phyloP scores from a whole-genome alignment of 2,888 invertebrate species.

The Lepidonotus clava region DNA sequence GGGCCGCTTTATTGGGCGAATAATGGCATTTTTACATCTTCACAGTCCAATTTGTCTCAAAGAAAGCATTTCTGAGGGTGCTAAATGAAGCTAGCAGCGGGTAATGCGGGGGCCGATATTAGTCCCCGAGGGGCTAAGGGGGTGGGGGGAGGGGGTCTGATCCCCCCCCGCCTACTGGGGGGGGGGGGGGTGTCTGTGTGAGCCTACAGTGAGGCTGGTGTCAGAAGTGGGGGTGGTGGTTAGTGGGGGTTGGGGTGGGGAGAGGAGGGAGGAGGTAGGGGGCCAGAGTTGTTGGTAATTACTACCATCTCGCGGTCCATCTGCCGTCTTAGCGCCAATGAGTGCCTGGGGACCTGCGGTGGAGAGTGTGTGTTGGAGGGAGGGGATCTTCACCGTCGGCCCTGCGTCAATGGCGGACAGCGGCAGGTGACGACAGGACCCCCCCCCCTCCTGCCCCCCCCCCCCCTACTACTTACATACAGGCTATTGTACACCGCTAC shows the following conservation, averaged over 20 bases:
- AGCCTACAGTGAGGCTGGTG: background rate
- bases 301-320: constrained; percentile 27
- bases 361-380: background rate
- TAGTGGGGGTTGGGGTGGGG: background rate
- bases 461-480: too few species aligned
- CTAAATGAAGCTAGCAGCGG: constrained; percentile 19
- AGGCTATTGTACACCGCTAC: too few species aligned
- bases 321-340: constrained; percentile 19
- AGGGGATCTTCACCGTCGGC: background rate
- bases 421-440: too few species aligned
- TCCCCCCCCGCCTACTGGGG: background rate
- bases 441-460: too few species aligned
- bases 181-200: background rate
- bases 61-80: constrained; percentile 36
- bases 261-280: background rate
- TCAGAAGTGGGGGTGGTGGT: background rate
- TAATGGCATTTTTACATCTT: constrained; percentile 44
- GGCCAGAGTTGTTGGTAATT: constrained; percentile 19
- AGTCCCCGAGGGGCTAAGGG: constrained; percentile 21
- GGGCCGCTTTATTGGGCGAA: constrained; percentile 42
- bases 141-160: background rate
- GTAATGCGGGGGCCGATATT: constrained; percentile 19
- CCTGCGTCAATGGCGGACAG: background rate
- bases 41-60: constrained; percentile 48
- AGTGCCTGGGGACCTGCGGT: constrained; percentile 10